A percentile compares a stretch with the other conserved stretches of the same genome.
Evolutionary conservation across 2,113 vertebrate species (phyloP).

Genomic region (Hippoglossus stenolepis): DNA sequence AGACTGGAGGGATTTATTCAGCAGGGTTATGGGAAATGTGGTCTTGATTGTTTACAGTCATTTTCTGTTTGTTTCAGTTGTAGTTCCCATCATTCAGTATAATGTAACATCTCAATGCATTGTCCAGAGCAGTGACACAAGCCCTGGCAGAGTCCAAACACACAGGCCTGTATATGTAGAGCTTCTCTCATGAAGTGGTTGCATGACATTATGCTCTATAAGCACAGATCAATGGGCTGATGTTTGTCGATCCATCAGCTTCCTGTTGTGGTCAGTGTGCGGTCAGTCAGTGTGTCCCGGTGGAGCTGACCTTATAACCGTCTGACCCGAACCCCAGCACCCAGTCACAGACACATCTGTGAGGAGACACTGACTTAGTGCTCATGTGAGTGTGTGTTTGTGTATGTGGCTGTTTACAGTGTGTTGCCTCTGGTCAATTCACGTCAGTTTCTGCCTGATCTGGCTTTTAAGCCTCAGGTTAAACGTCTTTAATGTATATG

Average conservation of each 20-base stretch:
- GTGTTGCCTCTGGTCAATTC: too few species aligned
- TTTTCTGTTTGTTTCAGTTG: not conserved
- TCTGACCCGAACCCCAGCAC: conserved; percentile 15
- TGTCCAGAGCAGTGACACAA: not conserved
- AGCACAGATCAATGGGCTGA: conserved; percentile 39
- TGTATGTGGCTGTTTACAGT: too few species aligned
- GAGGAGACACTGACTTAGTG: not conserved
- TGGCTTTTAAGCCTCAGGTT: too few species aligned
- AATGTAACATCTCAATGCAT: not conserved
- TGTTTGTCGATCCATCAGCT: conserved; percentile 56
- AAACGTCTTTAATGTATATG: too few species aligned
- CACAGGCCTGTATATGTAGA: not conserved
- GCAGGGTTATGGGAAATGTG: not conserved
- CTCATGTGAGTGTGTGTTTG: not conserved
- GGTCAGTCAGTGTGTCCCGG: conserved; percentile 17
- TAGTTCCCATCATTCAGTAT: not conserved
- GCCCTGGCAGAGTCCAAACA: not conserved
- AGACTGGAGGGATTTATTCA: not conserved
- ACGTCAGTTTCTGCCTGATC: too few species aligned
- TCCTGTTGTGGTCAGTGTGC: conserved; percentile 49
- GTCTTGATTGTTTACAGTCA: not conserved
- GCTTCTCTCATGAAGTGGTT: not conserved
- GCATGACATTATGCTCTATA: conserved; percentile 25
- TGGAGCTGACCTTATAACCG: conserved; percentile 50
- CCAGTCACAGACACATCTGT: not conserved